Evolutionary conservation across 2,113 vertebrate genomes (phyloP).

Genomic region (Peromyscus maniculatus): DNA sequence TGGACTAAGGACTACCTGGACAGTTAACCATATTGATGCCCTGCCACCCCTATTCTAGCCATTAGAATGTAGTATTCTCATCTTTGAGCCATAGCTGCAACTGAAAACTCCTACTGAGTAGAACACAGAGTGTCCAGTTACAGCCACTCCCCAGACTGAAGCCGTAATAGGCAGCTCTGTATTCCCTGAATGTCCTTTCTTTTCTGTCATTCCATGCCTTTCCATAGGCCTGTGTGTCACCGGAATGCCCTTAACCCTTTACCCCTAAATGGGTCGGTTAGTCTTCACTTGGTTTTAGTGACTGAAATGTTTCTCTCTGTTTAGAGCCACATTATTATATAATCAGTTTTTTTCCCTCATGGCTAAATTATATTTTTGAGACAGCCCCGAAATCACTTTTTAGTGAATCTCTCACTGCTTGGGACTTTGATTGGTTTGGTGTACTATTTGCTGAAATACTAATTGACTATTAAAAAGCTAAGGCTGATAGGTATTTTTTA

Average conservation of each 20-base stretch:
- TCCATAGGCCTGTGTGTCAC: background rate
- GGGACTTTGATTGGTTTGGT: background rate
- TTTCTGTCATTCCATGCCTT: background rate
- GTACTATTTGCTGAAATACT: background rate
- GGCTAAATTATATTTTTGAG: slow-evolving; percentile 35
- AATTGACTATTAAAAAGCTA: slow-evolving; percentile 41
- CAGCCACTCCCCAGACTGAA: background rate
- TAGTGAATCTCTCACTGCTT: background rate
- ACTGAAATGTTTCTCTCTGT: slow-evolving; percentile 43
- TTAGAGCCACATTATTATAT: background rate
- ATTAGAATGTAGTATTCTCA: background rate
- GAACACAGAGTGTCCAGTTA: background rate
- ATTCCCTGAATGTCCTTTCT: background rate
- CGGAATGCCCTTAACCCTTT: background rate
- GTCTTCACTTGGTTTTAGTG: background rate
- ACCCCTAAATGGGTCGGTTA: background rate
- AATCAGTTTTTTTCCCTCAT: background rate
- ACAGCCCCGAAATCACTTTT: background rate
- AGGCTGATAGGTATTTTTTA: slow-evolving; percentile 9
- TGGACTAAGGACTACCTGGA: background rate
- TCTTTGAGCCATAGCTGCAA: background rate
- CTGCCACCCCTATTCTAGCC: background rate
- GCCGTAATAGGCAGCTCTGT: background rate
- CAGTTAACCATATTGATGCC: background rate
- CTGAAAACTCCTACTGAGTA: background rate